Conservation (phyloP, 2,888 invertebrate species). For the Lasioglossum lativentre region DNA sequence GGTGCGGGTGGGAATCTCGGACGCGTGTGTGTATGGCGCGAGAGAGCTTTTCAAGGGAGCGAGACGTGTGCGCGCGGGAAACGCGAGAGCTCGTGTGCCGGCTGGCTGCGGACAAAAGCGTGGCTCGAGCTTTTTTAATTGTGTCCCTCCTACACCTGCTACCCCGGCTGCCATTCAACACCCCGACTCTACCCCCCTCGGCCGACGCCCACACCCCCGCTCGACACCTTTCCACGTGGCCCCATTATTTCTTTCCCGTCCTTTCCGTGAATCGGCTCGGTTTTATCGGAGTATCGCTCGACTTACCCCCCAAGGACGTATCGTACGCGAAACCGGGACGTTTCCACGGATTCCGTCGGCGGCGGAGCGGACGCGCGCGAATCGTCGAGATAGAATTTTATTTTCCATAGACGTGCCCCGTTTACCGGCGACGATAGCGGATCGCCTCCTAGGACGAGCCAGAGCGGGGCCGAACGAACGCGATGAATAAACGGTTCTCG, state of each 20-base stretch:
- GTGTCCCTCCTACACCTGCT: constrained; percentile 65
- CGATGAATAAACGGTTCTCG: background rate
- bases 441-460: background rate
- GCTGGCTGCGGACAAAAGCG: constrained; percentile 68
- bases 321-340: constrained; percentile 39
- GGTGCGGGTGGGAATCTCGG: background rate
- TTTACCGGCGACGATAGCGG: constrained; percentile 29
- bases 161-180: constrained; percentile 6
- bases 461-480: background rate
- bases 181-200: background rate
- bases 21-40: constrained; percentile 13
- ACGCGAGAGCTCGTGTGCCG: constrained; percentile 54
- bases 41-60: constrained; percentile 54
- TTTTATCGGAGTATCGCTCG: constrained; percentile 44
- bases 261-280: constrained; percentile 39
- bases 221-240: constrained; percentile 54
- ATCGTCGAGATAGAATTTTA: constrained; percentile 41
- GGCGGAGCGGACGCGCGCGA: constrained; percentile 26
- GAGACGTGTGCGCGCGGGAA: constrained; percentile 45
- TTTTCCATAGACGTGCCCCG: constrained; percentile 34
- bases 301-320: constrained; percentile 26
- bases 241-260: constrained; percentile 55
- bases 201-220: background rate
- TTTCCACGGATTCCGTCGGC: constrained; percentile 28
- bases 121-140: constrained; percentile 76